Evolutionary conservation across 1,140 invertebrate species (phyloP).

Genomic region (Plectrocnemia conspersa): DNA sequence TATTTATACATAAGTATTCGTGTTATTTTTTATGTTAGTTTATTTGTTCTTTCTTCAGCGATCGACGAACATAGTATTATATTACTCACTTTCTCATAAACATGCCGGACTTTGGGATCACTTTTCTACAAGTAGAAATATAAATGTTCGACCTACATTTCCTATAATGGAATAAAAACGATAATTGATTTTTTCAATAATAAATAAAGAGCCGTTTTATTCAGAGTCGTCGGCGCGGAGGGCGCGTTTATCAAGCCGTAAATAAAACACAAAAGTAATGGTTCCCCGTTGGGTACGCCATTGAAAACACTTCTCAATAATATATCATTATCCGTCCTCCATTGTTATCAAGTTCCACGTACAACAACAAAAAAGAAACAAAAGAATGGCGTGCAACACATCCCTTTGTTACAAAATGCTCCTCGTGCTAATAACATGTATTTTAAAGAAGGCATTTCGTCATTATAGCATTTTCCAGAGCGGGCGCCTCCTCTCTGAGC

Average conservation of each 20-base stretch:
- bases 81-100: too few species aligned
- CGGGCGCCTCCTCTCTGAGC: not conserved
- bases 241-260: constrained; percentile 19
- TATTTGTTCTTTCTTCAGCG: too few species aligned
- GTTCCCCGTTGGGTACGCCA: not conserved
- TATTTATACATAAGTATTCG: not conserved
- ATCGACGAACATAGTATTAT: too few species aligned
- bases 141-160: too few species aligned
- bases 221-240: not conserved
- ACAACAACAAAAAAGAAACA: constrained; percentile 18
- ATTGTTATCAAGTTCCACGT: constrained; percentile 24
- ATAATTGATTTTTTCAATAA: too few species aligned
- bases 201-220: too few species aligned
- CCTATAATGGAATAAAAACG: too few species aligned
- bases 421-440: constrained; percentile 3
- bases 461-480: constrained; percentile 3
- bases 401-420: constrained; percentile 13
- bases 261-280: constrained; percentile 18
- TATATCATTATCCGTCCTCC: constrained; percentile 23
- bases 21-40: too few species aligned
- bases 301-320: constrained; percentile 22
- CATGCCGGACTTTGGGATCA: too few species aligned
- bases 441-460: constrained; percentile 1
- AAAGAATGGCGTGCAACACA: constrained; percentile 16
- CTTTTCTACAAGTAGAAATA: too few species aligned